These are phyloP conservation scores for Oreochromis tanganicae DNA, from an alignment of 2,113 vertebrate genomes.

Conservation along the genomic window DNA sequence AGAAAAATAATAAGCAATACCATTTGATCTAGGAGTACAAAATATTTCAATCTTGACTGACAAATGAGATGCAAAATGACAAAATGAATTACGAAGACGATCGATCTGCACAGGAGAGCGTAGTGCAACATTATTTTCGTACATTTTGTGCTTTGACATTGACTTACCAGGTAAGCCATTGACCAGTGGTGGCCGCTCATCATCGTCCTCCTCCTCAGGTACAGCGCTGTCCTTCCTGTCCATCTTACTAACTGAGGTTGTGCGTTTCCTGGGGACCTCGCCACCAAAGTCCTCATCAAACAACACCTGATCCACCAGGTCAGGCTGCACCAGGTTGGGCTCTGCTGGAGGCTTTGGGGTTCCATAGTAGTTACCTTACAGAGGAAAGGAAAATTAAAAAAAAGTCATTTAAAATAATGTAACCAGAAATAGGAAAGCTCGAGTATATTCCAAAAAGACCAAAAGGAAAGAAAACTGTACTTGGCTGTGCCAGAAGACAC, in stretches of 20 bases:
- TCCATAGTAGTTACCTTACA: constrained; percentile 86
- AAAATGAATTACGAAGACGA: not conserved
- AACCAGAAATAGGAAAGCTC: not conserved
- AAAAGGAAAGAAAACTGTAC: not conserved
- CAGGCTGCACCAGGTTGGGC: constrained; percentile 67
- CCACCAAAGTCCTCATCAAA: constrained; percentile 64
- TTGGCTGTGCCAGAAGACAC: not conserved
- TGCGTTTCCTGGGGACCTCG: constrained; percentile 60
- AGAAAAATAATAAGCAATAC: not conserved
- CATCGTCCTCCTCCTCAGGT: constrained; percentile 66
- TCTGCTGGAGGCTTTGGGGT: constrained; percentile 81
- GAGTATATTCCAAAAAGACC: not conserved
- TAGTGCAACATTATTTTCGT: not conserved
- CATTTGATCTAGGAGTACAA: not conserved
- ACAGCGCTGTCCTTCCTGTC: constrained; percentile 66
- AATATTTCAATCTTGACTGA: not conserved
- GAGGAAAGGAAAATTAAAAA: not conserved
- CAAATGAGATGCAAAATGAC: not conserved
- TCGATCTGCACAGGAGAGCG: not conserved
- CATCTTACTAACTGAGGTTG: constrained; percentile 69
- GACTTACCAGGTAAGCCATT: constrained; percentile 66
- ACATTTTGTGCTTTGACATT: not conserved
- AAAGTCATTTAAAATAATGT: not conserved
- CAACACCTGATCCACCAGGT: constrained; percentile 71
- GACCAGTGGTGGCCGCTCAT: constrained; percentile 62